phyloP scores from a whole-genome alignment of 2,888 invertebrate species.

The Altica lythri region DNA sequence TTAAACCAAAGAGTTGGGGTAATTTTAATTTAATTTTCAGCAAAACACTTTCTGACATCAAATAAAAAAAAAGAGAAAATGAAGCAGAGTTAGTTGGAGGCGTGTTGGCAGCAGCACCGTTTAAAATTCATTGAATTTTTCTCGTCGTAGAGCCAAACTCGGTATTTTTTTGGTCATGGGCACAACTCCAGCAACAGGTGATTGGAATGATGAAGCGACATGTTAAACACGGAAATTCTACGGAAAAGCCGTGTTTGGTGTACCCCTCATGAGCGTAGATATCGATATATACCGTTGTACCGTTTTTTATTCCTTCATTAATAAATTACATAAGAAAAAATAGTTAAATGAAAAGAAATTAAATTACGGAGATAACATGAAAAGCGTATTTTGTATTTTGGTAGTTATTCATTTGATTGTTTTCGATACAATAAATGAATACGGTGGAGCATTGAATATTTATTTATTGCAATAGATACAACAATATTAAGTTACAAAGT shows the following conservation, averaged over 20 bases:
- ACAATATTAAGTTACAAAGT: too few species aligned
- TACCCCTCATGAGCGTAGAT: slow-evolving; percentile 18
- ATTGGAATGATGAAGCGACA: slow-evolving; percentile 29
- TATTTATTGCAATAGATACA: too few species aligned
- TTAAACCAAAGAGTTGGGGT: too few species aligned
- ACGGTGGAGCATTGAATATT: too few species aligned
- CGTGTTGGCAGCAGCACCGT: slow-evolving; percentile 38
- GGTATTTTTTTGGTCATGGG: slow-evolving; percentile 24
- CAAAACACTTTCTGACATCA: background rate
- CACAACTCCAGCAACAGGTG: slow-evolving; percentile 28
- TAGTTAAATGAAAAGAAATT: too few species aligned
- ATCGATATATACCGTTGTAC: too few species aligned
- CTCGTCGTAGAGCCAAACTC: slow-evolving; percentile 37
- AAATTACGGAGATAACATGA: too few species aligned
- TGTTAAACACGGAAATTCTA: slow-evolving; percentile 28
- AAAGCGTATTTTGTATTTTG: too few species aligned
- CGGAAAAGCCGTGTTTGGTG: slow-evolving; percentile 20
- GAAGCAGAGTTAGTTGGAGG: slow-evolving; percentile 15
- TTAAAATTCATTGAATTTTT: slow-evolving; percentile 55
- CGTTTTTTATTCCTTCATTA: too few species aligned
- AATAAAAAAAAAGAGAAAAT: background rate
- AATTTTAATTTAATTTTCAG: background rate
- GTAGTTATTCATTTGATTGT: too few species aligned
- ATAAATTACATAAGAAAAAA: too few species aligned
- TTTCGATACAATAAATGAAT: too few species aligned